Percentiles rank a stretch among this genome's conserved stretches.
phyloP scores from a whole-genome alignment of 2,113 vertebrate genomes.

The Gavialis gangeticus region DNA sequence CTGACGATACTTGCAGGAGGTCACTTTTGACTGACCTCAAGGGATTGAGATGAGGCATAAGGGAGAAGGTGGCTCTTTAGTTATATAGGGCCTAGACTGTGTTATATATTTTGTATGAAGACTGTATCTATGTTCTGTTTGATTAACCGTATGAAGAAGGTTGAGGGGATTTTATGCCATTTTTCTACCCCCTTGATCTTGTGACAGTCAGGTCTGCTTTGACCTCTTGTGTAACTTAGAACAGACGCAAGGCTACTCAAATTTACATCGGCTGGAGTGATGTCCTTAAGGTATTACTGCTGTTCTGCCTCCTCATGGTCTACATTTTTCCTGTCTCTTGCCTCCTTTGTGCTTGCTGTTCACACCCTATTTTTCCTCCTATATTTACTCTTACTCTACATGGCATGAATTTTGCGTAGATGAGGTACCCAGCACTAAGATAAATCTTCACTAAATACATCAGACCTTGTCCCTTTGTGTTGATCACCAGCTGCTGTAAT shows the following conservation, averaged over 20 bases:
- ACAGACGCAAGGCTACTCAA: background rate
- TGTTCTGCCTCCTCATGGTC: background rate
- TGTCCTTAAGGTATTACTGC: background rate
- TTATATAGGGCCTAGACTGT: background rate
- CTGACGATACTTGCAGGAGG: too few species aligned
- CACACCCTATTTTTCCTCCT: background rate
- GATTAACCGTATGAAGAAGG: background rate
- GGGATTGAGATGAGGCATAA: background rate
- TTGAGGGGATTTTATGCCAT: background rate
- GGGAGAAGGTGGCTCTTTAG: background rate
- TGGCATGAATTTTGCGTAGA: background rate
- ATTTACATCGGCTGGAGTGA: background rate
- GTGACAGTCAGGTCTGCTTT: background rate
- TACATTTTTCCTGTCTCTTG: background rate
- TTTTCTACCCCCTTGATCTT: background rate
- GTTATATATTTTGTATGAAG: background rate
- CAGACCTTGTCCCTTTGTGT: background rate
- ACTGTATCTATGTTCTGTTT: background rate
- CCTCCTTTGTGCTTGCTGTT: background rate
- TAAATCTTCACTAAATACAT: background rate
- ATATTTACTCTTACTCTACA: background rate
- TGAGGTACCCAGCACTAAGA: background rate
- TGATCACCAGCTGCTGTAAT: background rate
- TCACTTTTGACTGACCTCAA: background rate
- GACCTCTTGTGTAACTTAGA: too few species aligned